Evolutionary conservation across 2,113 vertebrate species (phyloP).

Genomic region (Corythoichthys intestinalis): DNA sequence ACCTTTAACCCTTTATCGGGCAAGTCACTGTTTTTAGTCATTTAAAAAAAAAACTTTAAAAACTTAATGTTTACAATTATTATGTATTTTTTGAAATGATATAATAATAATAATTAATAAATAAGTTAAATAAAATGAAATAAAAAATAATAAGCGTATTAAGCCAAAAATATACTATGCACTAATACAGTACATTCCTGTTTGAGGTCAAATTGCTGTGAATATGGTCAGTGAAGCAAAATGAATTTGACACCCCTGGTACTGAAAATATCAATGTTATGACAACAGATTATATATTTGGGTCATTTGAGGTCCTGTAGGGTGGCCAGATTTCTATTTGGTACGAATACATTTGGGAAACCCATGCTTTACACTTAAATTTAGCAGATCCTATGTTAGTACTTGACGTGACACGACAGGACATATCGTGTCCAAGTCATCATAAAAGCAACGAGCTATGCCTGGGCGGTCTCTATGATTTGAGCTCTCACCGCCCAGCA

Average conservation of each 20-base stretch:
- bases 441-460: background rate
- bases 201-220: no score
- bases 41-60: no score
- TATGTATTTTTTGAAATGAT: no score
- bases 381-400: background rate
- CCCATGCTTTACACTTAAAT: background rate
- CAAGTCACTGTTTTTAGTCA: no score
- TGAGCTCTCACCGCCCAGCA: background rate
- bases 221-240: no score
- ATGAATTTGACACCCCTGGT: background rate
- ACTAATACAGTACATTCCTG: no score
- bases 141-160: no score
- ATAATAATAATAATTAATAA: no score
- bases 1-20: no score
- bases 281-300: background rate
- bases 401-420: background rate
- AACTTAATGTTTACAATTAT: no score
- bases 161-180: no score
- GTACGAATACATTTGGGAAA: background rate
- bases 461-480: background rate
- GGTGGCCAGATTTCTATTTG: background rate
- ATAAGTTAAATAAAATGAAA: no score
- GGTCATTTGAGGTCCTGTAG: background rate
- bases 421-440: background rate
- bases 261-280: background rate